Base-by-base conservation (phyloP, 2,888 invertebrate genomes). In the Lithophane socia region DNA sequence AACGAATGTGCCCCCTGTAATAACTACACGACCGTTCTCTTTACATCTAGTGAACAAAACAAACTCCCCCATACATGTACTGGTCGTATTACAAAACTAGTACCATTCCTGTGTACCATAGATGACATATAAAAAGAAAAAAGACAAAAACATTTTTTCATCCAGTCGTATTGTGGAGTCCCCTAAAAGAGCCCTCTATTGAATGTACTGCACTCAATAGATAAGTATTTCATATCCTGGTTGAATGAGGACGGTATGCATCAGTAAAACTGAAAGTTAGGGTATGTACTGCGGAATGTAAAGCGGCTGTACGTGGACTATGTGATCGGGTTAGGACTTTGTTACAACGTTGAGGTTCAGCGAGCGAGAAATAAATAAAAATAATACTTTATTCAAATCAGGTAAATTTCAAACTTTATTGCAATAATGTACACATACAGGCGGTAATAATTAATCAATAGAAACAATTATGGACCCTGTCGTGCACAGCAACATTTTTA, bases 171-270 rank as follows among this genome's bases (percentile, higher is more conserved):
- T 86, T 86, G 84, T 85, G 37, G 42, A 69, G 52, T 58, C 71
- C 79, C 79, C 82, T 73, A 89, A 90, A 89, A 87, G 84, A 87
- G 80, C 85, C 88, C 83, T 84, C 84, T 84, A 88, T 90, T 89
- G 92, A 87, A 90, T 86, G 85, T 86, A 67, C 89, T 92, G 92
- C 89, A 89, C 87, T 90, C 90, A 87, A 86, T 89, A 89, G 93
- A 92, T 93, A 93, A 92, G 91, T 92, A 90, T 90, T 90, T 89
- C 90, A 90, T 86, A 83, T 85, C 70, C 83, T 86, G 84, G 78
- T 69, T 86, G 83, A 84, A 86, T 85, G 86, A 86, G 84, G 82
- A 80, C 80, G 86, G 84, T 80, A 89, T 89, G 90, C 91, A 90
- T 89, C 86, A 85, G 85, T 87, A 82, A 85, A 89, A 90, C 88